Base-by-base conservation (phyloP, 2,888 invertebrate species). In the Temnothorax rugatulus region DNA sequence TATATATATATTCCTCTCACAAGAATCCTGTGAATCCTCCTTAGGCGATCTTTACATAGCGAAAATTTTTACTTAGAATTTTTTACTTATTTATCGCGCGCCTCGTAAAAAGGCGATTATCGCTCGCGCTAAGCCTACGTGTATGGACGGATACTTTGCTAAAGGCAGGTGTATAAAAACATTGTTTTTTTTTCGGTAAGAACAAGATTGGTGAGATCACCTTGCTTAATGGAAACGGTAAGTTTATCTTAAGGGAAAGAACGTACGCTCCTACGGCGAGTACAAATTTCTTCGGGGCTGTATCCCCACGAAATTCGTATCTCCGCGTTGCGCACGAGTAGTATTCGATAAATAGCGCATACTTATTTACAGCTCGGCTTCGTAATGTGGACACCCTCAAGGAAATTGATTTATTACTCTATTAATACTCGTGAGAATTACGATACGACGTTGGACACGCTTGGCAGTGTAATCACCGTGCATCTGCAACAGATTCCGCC, bases 61-160 rank as follows among this genome's bases (percentile, higher is more conserved):
- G n/a, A 66, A 66, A 44, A 44, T 21, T 66, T 34, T 57, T 57
- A 18, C 50, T 63, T 66, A 54, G n/a, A 52, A 82, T 73, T 7
- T 34, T 34, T 34, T 34, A 29, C 18, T 52, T 71, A 73, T 63
- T 34, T 73, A 77, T 79, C 74, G 81, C 54, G 47, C 41, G 57
- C 76, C 81, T 63, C 57, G 25, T 71, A 63, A 41, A 57, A 71
- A 83, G 74, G 76, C 74, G n/a, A 84, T 68, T 86, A 68, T 68
- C 76, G 57, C 44, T 68, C 34, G 38, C 52, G 29, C 79, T 75
- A 71, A 84, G 76, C 68, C 86, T 90, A 90, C 21, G 77, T 25
- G 38, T 85, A 90, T 68, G 90, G 88, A 90, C 90, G 89, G 90
- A 90, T 90, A 90, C 59, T 86, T 77, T 77, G 29, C 69, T 89